A percentile compares a stretch with the other conserved stretches of the same genome.
Conservation (phyloP, 2,888 invertebrate species). For the Acrobasis suavella region DNA sequence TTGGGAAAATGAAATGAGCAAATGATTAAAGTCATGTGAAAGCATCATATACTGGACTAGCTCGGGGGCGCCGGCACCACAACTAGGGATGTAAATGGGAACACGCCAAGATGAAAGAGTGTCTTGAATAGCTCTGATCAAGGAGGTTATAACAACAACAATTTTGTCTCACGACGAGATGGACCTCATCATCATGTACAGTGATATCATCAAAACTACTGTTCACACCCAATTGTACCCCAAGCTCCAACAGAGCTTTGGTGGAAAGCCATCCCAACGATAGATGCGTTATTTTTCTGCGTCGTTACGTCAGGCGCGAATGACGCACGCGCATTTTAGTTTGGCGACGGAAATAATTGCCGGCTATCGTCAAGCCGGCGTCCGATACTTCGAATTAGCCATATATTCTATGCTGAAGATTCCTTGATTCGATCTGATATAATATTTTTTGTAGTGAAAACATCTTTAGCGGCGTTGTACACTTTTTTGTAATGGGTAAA, state of each 20-base stretch:
- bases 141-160: too few species aligned
- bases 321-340: constrained; percentile 58
- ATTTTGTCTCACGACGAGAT: too few species aligned
- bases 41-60: too few species aligned
- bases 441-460: too few species aligned
- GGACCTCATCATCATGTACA: background rate
- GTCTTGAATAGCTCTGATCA: too few species aligned
- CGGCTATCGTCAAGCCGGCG: constrained; percentile 53
- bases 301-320: constrained; percentile 55
- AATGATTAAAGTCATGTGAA: too few species aligned
- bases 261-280: constrained; percentile 9
- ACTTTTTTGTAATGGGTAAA: too few species aligned
- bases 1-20: too few species aligned
- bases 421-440: background rate
- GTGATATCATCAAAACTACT: background rate
- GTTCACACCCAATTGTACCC: constrained; percentile 3
- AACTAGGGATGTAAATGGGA: too few species aligned
- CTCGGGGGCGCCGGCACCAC: too few species aligned
- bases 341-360: constrained; percentile 56
- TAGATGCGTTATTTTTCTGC: constrained; percentile 47
- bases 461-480: too few species aligned
- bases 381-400: constrained; percentile 27
- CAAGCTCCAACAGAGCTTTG: constrained; percentile 3
- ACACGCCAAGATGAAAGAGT: too few species aligned
- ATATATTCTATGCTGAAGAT: constrained; percentile 2